A percentile compares a stretch with the other conserved stretches of the same genome.
Conservation (phyloP, 2,888 invertebrate genomes). For the Tolmerus cingulatus region DNA sequence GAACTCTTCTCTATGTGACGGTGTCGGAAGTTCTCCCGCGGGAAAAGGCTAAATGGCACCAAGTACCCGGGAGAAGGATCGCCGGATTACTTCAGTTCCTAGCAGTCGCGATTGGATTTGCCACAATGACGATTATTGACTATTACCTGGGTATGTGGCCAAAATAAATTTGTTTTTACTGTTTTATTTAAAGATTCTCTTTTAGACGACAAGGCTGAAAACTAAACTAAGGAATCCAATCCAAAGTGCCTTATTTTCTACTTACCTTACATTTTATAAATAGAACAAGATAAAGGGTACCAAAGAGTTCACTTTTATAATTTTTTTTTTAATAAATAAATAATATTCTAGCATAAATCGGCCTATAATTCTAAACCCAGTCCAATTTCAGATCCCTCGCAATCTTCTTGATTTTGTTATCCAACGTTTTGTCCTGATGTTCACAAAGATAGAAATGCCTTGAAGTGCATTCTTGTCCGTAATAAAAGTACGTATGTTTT, state of each 20-base stretch:
- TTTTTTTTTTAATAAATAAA: conserved; percentile 32
- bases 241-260: background rate
- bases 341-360: background rate
- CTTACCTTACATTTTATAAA: background rate
- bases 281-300: background rate
- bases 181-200: background rate
- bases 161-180: background rate
- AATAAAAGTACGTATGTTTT: conserved; percentile 70
- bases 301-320: background rate
- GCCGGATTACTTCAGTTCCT: conserved; percentile 73
- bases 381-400: conserved; percentile 58
- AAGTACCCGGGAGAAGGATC: conserved; percentile 63
- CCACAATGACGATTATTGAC: conserved; percentile 71
- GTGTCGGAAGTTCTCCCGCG: conserved; percentile 80
- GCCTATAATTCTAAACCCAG: background rate
- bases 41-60: conserved; percentile 78
- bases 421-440: conserved; percentile 68
- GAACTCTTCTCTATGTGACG: conserved; percentile 79
- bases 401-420: conserved; percentile 70
- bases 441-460: conserved; percentile 78
- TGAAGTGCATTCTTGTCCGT: conserved; percentile 77
- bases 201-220: background rate
- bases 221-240: background rate
- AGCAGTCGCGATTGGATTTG: conserved; percentile 70
- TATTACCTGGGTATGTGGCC: conserved; percentile 65